phyloP scores from a whole-genome alignment of 2,113 vertebrate species.

The Lamprologus ornatipinnis region DNA sequence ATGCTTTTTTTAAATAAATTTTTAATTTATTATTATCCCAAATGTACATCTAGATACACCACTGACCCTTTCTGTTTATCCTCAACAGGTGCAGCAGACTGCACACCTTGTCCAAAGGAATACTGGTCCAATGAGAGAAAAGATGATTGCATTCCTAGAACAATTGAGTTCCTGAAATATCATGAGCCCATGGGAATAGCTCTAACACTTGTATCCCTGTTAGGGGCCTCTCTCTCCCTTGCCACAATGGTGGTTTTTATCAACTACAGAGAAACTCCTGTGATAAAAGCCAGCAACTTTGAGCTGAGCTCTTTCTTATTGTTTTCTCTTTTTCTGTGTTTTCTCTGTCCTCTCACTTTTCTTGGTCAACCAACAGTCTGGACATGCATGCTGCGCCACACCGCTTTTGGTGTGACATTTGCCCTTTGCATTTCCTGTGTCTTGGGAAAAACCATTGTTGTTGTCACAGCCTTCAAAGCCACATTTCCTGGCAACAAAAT shows the following conservation, averaged over 20 bases:
- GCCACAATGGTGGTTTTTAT: conserved; percentile 46
- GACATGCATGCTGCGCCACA: neutral
- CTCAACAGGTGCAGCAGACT: conserved; percentile 62
- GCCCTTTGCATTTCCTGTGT: neutral
- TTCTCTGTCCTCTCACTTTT: neutral
- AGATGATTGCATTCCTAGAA: accelerated
- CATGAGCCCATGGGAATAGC: accelerated
- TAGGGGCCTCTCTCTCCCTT: neutral
- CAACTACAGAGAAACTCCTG: accelerated
- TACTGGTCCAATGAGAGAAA: conserved; percentile 62
- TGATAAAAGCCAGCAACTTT: neutral
- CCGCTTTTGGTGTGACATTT: neutral
- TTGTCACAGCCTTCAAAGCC: neutral
- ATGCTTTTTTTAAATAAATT: too few species aligned
- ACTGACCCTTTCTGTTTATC: neutral
- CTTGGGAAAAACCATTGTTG: neutral
- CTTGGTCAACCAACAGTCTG: accelerated
- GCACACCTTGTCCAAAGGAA: conserved; percentile 57
- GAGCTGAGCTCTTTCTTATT: neutral
- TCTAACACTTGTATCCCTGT: accelerated
- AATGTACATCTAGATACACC: too few species aligned
- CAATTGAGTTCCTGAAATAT: neutral
- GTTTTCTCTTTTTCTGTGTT: accelerated
- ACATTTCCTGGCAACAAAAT: accelerated
- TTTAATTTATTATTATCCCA: too few species aligned